Conservation (phyloP, 1,140 invertebrate genomes). For the Brachionus manjavacas region DNA sequence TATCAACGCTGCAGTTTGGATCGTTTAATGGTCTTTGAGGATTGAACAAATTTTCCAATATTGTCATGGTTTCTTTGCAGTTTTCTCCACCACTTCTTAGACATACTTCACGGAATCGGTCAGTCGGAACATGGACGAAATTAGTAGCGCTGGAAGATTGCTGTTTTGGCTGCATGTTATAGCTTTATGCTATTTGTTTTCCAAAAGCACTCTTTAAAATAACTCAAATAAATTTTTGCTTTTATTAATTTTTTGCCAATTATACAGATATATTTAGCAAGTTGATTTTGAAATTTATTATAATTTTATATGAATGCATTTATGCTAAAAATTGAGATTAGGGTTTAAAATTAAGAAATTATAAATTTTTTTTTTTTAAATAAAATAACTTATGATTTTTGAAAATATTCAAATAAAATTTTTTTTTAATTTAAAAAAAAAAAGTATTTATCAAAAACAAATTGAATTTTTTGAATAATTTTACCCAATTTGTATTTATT, state of each 20-base stretch:
- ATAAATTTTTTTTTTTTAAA: too few species aligned
- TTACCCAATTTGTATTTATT: too few species aligned
- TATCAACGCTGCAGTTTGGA: background rate
- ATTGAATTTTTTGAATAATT: too few species aligned
- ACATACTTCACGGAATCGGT: slow-evolving; percentile 29
- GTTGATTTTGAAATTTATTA: slow-evolving; percentile 1
- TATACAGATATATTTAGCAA: background rate
- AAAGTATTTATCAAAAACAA: too few species aligned
- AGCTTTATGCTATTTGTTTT: background rate
- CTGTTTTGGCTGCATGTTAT: slow-evolving; percentile 11
- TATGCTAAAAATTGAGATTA: background rate
- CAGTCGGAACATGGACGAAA: slow-evolving; percentile 11
- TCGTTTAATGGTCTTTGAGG: background rate
- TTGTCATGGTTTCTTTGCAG: slow-evolving; percentile 6
- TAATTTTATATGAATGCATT: background rate
- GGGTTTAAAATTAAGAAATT: background rate
- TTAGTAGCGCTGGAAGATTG: background rate
- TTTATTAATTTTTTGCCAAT: background rate
- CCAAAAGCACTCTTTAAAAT: background rate
- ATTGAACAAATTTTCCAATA: slow-evolving; percentile 28
- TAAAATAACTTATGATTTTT: background rate
- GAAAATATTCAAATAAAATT: background rate
- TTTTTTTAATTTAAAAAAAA: too few species aligned
- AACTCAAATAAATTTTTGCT: background rate
- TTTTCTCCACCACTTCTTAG: background rate